Evolutionary conservation across 1,140 invertebrate genomes (phyloP).

Genomic region (Drosophila pseudoobscura): DNA sequence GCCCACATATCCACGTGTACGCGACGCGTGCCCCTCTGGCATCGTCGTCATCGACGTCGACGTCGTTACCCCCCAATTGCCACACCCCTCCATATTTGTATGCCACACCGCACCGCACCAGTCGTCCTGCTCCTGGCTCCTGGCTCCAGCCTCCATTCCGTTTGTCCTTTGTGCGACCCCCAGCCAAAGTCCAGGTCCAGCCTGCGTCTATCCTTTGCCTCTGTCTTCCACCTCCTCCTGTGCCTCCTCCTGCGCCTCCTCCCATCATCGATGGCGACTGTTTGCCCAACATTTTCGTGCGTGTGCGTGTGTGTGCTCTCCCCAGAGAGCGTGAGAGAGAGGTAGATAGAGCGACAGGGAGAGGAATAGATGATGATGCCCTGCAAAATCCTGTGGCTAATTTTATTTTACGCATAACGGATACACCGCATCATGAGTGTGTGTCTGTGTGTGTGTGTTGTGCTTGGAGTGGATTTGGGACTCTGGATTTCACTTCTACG

Average conservation of each 20-base stretch:
- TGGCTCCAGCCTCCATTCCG: slow-evolving; percentile 25
- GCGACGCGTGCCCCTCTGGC: slow-evolving; percentile 22
- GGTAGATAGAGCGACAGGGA: neutral
- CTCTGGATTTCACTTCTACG: no score
- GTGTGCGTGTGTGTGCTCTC: slow-evolving; percentile 18
- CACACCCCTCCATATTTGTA: slow-evolving; percentile 6
- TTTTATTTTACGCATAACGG: slow-evolving; percentile 67
- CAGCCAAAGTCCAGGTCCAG: slow-evolving; percentile 39
- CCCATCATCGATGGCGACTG: slow-evolving; percentile 18
- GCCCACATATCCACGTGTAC: slow-evolving; percentile 49
- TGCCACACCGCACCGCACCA: neutral
- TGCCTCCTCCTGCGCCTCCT: slow-evolving; percentile 9
- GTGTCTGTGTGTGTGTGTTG: no score
- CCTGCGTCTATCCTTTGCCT: neutral
- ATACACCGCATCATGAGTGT: no score
- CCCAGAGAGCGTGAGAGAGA: neutral
- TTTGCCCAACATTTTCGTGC: slow-evolving; percentile 46
- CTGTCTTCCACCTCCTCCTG: neutral
- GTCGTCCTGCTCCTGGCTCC: neutral
- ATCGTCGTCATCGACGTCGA: neutral
- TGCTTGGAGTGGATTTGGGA: slow-evolving; percentile 12
- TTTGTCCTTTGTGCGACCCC: slow-evolving; percentile 76
- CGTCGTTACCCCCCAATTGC: slow-evolving; percentile 24
- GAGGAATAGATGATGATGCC: slow-evolving; percentile 18
- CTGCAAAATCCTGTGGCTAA: slow-evolving; percentile 61